Evolutionary conservation across 1,140 invertebrate species (phyloP).

Genomic region (Triops cancriformis): DNA sequence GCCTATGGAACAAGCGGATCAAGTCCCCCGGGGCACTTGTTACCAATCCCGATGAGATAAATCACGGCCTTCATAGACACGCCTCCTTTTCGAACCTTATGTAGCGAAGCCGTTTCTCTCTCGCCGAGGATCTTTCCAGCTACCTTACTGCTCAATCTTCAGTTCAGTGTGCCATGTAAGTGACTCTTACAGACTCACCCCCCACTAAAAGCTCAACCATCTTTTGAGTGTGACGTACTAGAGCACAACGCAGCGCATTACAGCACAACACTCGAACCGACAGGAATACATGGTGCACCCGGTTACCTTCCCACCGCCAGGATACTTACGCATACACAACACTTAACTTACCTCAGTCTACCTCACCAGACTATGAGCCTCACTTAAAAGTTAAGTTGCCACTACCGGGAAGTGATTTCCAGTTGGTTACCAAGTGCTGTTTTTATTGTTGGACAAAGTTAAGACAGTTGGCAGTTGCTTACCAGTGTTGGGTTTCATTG

Average conservation of each 20-base stretch:
- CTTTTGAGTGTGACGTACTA: neutral
- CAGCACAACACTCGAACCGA: no score
- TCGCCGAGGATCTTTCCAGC: neutral
- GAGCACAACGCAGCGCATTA: neutral
- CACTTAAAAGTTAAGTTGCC: no score
- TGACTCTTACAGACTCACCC: neutral
- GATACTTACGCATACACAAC: no score
- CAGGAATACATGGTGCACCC: no score
- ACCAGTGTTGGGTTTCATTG: no score
- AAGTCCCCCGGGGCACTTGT: neutral
- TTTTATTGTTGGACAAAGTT: no score
- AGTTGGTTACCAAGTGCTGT: no score
- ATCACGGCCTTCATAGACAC: slow-evolving; percentile 5
- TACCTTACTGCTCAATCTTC: slow-evolving; percentile 13
- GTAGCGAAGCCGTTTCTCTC: slow-evolving; percentile 8
- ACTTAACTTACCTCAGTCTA: no score
- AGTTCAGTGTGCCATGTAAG: slow-evolving; percentile 2
- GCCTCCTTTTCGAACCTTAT: slow-evolving; percentile 13
- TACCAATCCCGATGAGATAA: slow-evolving; percentile 13
- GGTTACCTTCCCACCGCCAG: no score
- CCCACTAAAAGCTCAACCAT: neutral
- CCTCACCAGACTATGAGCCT: no score
- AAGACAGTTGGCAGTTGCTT: no score
- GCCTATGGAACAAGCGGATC: slow-evolving; percentile 12
- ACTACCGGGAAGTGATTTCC: no score